Evolutionary conservation across 1,140 invertebrate species (phyloP).

Genomic region (Temnothorax longispinosus): DNA sequence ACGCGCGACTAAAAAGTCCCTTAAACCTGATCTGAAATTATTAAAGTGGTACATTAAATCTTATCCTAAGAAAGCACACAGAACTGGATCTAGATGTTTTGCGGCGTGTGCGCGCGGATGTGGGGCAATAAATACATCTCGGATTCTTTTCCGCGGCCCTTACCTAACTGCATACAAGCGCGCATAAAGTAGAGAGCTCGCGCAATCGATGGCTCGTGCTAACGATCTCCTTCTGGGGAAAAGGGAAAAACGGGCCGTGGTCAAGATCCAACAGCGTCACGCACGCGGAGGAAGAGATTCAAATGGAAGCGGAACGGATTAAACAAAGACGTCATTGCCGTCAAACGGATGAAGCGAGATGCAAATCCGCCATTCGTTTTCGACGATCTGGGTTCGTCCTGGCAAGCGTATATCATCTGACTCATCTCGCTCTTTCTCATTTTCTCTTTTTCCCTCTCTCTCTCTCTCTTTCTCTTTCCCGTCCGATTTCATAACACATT

Average conservation of each 20-base stretch:
- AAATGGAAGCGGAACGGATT: slow-evolving; percentile 16
- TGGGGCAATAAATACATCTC: slow-evolving; percentile 41
- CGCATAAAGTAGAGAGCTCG: not conserved
- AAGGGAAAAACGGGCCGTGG: not conserved
- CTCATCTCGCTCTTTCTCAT: not conserved
- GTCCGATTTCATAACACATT: slow-evolving; percentile 7
- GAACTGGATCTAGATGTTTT: slow-evolving; percentile 36
- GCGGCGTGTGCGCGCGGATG: slow-evolving; percentile 11
- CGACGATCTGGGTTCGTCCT: not conserved
- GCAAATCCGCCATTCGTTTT: slow-evolving; percentile 29
- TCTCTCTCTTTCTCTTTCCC: not conserved
- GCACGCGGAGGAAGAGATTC: slow-evolving; percentile 14
- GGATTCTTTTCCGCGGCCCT: not conserved
- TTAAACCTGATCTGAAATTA: slow-evolving; percentile 55
- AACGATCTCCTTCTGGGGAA: slow-evolving; percentile 21
- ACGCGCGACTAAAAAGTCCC: not conserved
- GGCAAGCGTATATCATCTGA: slow-evolving; percentile 44
- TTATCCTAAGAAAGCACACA: not conserved
- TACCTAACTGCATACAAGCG: not conserved
- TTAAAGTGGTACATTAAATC: slow-evolving; percentile 25
- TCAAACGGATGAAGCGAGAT: slow-evolving; percentile 23
- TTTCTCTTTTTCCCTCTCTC: not conserved
- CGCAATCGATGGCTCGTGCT: slow-evolving; percentile 25
- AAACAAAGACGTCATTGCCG: slow-evolving; percentile 28
- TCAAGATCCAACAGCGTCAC: slow-evolving; percentile 7